phyloP scores from a whole-genome alignment of 1,140 invertebrate species.

The Cyphomyrmex costatus region DNA sequence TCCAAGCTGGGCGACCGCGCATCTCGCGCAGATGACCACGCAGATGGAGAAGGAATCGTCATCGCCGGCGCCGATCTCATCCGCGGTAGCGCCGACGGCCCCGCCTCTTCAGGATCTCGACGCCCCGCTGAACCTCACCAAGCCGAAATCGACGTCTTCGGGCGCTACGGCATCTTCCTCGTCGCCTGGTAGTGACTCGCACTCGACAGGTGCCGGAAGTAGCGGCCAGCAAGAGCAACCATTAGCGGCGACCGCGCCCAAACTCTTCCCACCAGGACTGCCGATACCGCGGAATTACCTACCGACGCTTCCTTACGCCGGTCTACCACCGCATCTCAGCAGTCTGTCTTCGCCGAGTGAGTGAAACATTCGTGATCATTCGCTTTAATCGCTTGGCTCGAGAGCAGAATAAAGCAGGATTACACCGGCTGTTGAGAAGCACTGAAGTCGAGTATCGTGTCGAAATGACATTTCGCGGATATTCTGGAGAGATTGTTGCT shows the following conservation, averaged over 20 bases:
- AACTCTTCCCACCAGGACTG: constrained; percentile 87
- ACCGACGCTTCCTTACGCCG: constrained; percentile 87
- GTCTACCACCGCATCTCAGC: constrained; percentile 88
- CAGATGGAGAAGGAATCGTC: constrained; percentile 85
- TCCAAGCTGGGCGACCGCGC: constrained; percentile 82
- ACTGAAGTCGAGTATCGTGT: not conserved
- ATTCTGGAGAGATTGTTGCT: not conserved
- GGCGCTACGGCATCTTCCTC: constrained; percentile 80
- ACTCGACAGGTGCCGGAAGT: constrained; percentile 86
- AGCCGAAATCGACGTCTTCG: constrained; percentile 90
- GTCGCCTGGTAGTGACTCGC: constrained; percentile 84
- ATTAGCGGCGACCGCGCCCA: constrained; percentile 88
- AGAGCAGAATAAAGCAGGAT: constrained; percentile 6
- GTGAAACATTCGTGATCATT: constrained; percentile 56
- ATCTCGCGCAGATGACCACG: constrained; percentile 83
- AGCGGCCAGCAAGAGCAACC: constrained; percentile 87
- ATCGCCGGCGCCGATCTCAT: constrained; percentile 86
- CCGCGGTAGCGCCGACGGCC: constrained; percentile 82
- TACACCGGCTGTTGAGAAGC: not conserved
- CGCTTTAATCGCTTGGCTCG: not conserved
- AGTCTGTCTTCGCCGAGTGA: constrained; percentile 83
- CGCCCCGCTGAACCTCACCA: constrained; percentile 95
- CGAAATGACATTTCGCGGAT: constrained; percentile 16
- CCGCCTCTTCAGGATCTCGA: constrained; percentile 89
- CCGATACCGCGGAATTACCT: constrained; percentile 88